phyloP scores from a whole-genome alignment of 2,113 vertebrate genomes.

The Camelus dromedarius region DNA sequence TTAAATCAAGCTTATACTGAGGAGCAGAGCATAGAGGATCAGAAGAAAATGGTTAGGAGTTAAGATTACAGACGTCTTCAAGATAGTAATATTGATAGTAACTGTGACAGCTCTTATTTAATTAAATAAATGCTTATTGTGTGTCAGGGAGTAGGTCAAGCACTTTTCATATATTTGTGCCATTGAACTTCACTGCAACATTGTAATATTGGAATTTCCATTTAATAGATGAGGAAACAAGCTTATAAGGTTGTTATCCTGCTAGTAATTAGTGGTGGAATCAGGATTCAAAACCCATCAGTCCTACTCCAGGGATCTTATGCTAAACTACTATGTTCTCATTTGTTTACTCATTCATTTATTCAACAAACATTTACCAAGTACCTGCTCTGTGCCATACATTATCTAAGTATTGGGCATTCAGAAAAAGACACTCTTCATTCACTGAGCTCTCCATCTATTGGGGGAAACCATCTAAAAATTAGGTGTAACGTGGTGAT shows the following conservation, averaged over 20 bases:
- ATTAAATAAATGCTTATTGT: constrained; percentile 7
- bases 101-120: neutral
- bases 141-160: neutral
- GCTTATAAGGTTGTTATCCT: neutral
- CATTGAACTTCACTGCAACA: neutral
- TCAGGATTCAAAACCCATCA: neutral
- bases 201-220: neutral
- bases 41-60: neutral
- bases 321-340: neutral
- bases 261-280: neutral
- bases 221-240: neutral
- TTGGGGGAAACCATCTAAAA: neutral
- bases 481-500: neutral
- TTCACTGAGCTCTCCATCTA: neutral
- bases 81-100: neutral
- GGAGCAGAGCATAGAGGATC: neutral
- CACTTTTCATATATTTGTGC: neutral
- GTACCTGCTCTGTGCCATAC: neutral
- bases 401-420: neutral
- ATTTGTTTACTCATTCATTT: constrained; percentile 1
- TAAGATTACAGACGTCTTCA: neutral
- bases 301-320: neutral
- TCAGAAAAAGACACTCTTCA: neutral
- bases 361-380: neutral
- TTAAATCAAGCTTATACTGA: neutral